These are phyloP conservation scores for Corythaixoides concolor DNA, from an alignment of 2,113 vertebrate species.

Conservation along the genomic window DNA sequence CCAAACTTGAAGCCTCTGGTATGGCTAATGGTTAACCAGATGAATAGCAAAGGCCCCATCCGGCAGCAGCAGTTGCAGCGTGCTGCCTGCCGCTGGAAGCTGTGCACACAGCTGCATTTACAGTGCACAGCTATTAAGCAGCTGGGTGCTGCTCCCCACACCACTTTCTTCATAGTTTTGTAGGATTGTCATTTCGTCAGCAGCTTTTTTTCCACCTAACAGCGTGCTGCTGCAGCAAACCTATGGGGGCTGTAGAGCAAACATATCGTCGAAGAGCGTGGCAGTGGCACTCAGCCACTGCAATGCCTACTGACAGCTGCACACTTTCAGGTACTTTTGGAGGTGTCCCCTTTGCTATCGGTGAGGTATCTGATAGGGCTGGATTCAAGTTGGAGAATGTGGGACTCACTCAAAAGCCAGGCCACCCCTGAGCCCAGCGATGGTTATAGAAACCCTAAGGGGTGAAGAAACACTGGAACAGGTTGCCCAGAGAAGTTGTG, in stretches of 20 bases:
- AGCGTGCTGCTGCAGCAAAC: neutral
- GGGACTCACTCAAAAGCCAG: neutral
- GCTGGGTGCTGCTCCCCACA: neutral
- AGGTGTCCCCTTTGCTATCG: accelerated
- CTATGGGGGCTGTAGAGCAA: neutral
- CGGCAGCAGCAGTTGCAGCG: neutral
- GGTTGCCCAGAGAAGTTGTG: too few relatives aligned
- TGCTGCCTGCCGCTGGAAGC: neutral
- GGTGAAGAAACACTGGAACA: too few relatives aligned
- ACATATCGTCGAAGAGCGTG: accelerated
- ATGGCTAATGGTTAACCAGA: neutral
- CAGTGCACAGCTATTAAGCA: accelerated
- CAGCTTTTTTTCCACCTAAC: neutral
- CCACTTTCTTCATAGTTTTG: neutral
- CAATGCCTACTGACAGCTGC: neutral
- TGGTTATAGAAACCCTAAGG: accelerated
- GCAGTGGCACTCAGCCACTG: accelerated
- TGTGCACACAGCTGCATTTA: accelerated
- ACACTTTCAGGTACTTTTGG: neutral
- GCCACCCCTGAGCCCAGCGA: neutral
- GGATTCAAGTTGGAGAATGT: neutral
- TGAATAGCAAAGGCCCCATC: neutral
- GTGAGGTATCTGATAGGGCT: neutral
- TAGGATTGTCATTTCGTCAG: neutral
- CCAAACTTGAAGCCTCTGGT: neutral